phyloP scores from a whole-genome alignment of 2,888 invertebrate genomes.

The Frankliniella intonsa region DNA sequence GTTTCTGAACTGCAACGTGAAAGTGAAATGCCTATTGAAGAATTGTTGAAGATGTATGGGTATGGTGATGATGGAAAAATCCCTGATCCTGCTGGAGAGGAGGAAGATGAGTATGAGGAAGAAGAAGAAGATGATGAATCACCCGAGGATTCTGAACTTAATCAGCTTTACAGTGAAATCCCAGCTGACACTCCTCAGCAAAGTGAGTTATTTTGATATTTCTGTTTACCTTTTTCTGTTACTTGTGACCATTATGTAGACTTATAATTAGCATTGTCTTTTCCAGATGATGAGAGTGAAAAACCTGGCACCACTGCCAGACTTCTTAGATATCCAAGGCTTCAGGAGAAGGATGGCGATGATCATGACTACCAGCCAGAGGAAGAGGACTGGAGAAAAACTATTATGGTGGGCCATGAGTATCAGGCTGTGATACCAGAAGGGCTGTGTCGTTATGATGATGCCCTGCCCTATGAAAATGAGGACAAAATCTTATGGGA shows the following conservation, averaged over 20 bases:
- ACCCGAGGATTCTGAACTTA: conserved; percentile 35
- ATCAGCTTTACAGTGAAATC: conserved; percentile 36
- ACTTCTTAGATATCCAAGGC: conserved; percentile 45
- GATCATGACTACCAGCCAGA: conserved; percentile 79
- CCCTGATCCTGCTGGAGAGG: conserved; percentile 23
- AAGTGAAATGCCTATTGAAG: conserved; percentile 93
- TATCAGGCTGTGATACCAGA: conserved; percentile 93
- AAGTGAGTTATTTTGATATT: neutral
- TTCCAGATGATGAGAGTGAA: conserved; percentile 18
- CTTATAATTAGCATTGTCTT: neutral
- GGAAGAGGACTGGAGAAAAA: conserved; percentile 77
- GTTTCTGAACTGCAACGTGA: conserved; percentile 75
- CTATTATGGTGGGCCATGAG: conserved; percentile 91
- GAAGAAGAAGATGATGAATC: conserved; percentile 34
- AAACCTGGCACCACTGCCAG: conserved; percentile 32
- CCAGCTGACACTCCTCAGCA: conserved; percentile 30
- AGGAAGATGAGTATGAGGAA: conserved; percentile 2
- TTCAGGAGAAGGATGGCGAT: conserved; percentile 73
- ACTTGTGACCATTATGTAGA: neutral
- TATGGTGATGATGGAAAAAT: conserved; percentile 49
- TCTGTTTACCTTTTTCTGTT: neutral
- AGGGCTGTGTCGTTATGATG: conserved; percentile 86
- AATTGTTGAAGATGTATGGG: conserved; percentile 84
- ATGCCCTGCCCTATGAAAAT: conserved; percentile 90
- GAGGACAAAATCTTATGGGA: conserved; percentile 94